Evolutionary conservation across 2,113 vertebrate species (phyloP).

Genomic region (Crocuta crocuta): DNA sequence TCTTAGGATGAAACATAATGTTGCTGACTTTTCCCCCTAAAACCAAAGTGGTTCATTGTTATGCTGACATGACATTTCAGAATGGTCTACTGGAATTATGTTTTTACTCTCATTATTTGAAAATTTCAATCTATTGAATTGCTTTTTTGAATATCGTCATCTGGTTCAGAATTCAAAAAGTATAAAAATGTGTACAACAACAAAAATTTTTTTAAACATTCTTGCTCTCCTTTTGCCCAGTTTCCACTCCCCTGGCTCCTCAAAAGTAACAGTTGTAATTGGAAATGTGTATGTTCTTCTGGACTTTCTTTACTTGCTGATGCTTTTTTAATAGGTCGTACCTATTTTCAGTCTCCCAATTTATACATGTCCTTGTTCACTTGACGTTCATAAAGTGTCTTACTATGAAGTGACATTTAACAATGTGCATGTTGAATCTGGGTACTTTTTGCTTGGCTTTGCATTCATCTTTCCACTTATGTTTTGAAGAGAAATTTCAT

Average conservation of each 20-base stretch:
- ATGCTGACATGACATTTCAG: background rate
- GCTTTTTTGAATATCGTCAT: background rate
- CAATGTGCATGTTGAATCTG: slow-evolving; percentile 88
- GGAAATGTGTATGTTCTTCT: background rate
- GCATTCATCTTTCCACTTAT: slow-evolving; percentile 87
- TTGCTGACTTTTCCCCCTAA: background rate
- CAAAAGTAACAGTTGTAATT: background rate
- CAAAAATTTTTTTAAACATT: background rate
- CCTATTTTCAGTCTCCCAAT: background rate
- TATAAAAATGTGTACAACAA: background rate
- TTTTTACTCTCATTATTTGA: background rate
- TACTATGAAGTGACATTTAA: slow-evolving; percentile 88
- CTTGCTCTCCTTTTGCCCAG: background rate
- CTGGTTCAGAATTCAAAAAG: background rate
- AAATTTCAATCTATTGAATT: background rate
- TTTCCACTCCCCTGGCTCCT: background rate
- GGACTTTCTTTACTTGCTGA: background rate
- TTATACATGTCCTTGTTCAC: background rate
- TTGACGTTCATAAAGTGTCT: slow-evolving; percentile 76
- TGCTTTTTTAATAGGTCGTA: background rate
- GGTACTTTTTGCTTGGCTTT: slow-evolving; percentile 87
- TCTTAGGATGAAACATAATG: background rate
- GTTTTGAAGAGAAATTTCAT: slow-evolving; percentile 91
- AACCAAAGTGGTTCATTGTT: background rate
- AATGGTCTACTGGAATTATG: background rate